Evolutionary conservation across 2,113 vertebrate species (phyloP).

Genomic region (Dissostichus mawsoni): DNA sequence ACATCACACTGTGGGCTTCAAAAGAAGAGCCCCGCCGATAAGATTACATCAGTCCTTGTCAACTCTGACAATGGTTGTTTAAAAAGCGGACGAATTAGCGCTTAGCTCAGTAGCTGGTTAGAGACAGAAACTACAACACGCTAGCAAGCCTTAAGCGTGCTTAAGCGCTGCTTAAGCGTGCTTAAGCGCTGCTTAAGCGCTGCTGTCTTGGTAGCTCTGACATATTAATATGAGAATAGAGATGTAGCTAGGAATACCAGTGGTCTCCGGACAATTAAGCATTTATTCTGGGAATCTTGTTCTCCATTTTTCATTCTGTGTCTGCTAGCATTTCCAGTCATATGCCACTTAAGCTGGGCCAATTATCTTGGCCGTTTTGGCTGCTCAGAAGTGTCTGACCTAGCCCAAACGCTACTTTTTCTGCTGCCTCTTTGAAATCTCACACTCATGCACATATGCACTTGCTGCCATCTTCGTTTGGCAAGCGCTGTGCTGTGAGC

Average conservation of each 20-base stretch:
- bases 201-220: conserved; percentile 37
- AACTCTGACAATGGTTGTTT: conserved; percentile 43
- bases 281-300: conserved; percentile 68
- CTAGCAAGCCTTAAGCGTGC: conserved; percentile 5
- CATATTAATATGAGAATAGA: conserved; percentile 51
- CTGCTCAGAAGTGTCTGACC: conserved; percentile 91
- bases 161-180: conserved; percentile 8
- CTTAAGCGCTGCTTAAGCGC: neutral
- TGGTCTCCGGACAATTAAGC: conserved; percentile 70
- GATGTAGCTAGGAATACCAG: conserved; percentile 32
- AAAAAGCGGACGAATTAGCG: conserved; percentile 33
- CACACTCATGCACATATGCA: conserved; percentile 87
- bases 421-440: conserved; percentile 91
- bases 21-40: conserved; percentile 61
- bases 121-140: conserved; percentile 6
- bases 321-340: conserved; percentile 85
- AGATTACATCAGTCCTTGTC: conserved; percentile 65
- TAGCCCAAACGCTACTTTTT: conserved; percentile 90
- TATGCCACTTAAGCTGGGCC: conserved; percentile 90
- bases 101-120: conserved; percentile 15
- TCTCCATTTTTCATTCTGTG: conserved; percentile 60
- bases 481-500: conserved; percentile 89
- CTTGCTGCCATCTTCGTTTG: conserved; percentile 90
- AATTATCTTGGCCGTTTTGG: conserved; percentile 90
- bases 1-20: conserved; percentile 62